Evolutionary conservation across 2,888 invertebrate genomes (phyloP).

Genomic region (Dasysyrphus albostriatus): DNA sequence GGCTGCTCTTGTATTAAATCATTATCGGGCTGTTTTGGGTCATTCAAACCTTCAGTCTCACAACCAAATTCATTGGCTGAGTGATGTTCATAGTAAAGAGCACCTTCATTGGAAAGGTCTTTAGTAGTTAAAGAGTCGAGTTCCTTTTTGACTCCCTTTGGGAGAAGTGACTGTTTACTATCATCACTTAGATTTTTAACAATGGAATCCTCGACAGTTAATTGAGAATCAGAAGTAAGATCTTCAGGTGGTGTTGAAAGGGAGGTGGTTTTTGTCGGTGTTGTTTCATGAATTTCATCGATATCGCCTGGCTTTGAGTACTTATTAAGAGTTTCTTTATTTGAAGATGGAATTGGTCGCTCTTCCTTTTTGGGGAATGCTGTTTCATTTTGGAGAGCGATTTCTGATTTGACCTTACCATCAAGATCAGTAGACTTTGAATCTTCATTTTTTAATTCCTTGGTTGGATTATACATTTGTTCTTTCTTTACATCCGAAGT

Average conservation of each 20-base stretch:
- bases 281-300: neutral
- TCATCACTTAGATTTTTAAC: constrained; percentile 11
- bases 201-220: neutral
- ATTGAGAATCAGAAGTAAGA: neutral
- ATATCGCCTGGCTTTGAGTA: neutral
- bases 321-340: neutral
- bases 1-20: neutral
- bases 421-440: neutral
- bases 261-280: too few species aligned
- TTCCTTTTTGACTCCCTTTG: neutral
- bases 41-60: constrained; percentile 14
- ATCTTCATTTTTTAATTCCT: neutral
- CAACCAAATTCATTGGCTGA: neutral
- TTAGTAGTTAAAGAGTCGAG: neutral
- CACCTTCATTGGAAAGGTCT: neutral
- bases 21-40: neutral
- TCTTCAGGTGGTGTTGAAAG: neutral
- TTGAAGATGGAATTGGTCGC: too few species aligned
- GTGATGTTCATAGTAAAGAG: constrained; percentile 17
- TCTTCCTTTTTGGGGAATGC: neutral
- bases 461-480: neutral
- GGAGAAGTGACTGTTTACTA: constrained; percentile 10
- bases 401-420: neutral
- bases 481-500: neutral
- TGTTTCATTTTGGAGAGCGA: neutral